Evolutionary conservation across 2,888 invertebrate species (phyloP).

Genomic region (Acleris cristana): DNA sequence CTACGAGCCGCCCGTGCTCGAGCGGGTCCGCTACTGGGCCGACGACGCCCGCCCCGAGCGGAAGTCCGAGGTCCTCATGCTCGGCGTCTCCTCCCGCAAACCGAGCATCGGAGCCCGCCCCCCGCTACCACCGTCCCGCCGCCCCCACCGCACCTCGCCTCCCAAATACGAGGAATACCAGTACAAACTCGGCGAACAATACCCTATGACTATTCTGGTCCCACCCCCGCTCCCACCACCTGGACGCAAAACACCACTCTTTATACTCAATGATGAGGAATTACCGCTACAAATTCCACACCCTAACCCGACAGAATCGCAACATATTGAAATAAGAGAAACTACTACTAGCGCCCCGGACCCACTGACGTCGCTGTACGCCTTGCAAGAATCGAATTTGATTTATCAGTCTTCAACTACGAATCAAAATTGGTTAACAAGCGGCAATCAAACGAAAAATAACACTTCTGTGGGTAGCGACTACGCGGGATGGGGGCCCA

Average conservation of each 20-base stretch:
- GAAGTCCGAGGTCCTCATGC: conserved; percentile 87
- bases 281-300: conserved; percentile 46
- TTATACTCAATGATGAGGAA: conserved; percentile 61
- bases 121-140: conserved; percentile 55
- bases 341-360: conserved; percentile 51
- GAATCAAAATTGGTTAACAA: conserved; percentile 73
- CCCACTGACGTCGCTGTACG: conserved; percentile 69
- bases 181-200: conserved; percentile 79
- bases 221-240: conserved; percentile 86
- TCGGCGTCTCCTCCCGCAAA: conserved; percentile 88
- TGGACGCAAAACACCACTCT: conserved; percentile 67
- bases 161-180: conserved; percentile 79
- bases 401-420: conserved; percentile 86
- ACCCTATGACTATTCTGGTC: conserved; percentile 87
- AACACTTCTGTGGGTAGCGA: conserved; percentile 71
- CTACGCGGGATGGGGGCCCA: conserved; percentile 80
- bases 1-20: conserved; percentile 91
- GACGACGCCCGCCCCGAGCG: conserved; percentile 84
- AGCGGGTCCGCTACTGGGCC: conserved; percentile 92
- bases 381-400: conserved; percentile 85
- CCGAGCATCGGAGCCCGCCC: conserved; percentile 83
- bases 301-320: conserved; percentile 51
- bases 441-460: conserved; percentile 60
- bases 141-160: conserved; percentile 55
- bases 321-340: conserved; percentile 49